phyloP scores from a whole-genome alignment of 2,797 vertebrate species.

The Eleutherodactylus coqui region DNA sequence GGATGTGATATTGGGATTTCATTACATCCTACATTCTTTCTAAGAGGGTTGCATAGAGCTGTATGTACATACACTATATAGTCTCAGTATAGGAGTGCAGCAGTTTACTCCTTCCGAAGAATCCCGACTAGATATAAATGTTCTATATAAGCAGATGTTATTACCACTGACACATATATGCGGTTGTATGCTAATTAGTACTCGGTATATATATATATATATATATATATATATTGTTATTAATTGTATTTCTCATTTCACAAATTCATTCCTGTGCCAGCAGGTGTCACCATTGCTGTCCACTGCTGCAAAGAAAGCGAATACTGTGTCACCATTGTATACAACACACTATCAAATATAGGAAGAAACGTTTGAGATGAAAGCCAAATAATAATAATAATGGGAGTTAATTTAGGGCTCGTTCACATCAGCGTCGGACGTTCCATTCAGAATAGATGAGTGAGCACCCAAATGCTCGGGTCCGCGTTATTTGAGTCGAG shows the following conservation, averaged over 20 bases:
- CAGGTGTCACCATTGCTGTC: conserved; percentile 26
- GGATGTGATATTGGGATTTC: background rate
- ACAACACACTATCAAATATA: background rate
- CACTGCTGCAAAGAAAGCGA: background rate
- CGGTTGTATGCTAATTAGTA: background rate
- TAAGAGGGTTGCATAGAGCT: background rate
- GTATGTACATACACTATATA: background rate
- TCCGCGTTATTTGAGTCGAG: no score
- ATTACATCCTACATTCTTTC: background rate
- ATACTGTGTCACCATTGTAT: background rate
- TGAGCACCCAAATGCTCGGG: no score
- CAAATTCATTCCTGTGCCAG: background rate
- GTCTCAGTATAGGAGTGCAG: background rate
- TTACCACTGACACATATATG: background rate
- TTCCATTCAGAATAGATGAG: no score
- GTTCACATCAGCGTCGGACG: no score
- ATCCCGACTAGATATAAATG: background rate
- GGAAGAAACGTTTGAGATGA: background rate
- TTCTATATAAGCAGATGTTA: background rate
- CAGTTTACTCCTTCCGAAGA: background rate
- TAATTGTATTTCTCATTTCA: background rate
- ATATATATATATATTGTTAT: background rate
- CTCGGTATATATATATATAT: no score
- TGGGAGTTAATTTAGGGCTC: no score
- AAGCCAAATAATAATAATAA: background rate